Percentiles rank a stretch among this genome's conserved stretches.
Conservation (phyloP, 2,113 vertebrate genomes). For the Aphyosemion australe region DNA sequence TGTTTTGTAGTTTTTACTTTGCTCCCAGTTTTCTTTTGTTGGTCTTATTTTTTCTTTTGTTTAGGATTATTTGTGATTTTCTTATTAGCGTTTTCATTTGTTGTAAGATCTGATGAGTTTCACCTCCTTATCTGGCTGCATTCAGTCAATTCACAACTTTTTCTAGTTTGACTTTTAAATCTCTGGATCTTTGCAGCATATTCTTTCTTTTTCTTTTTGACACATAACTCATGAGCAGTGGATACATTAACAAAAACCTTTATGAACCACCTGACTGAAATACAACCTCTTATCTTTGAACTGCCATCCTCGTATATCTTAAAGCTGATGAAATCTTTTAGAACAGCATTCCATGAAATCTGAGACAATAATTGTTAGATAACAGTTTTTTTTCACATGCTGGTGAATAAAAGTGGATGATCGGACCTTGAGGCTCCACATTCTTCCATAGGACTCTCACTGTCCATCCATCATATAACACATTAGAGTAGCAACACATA, state of each 20-base stretch:
- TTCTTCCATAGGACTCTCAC: constrained; percentile 9
- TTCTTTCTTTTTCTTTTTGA: too few species aligned
- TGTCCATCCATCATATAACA: constrained; percentile 22
- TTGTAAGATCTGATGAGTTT: too few species aligned
- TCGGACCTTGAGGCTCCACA: constrained; percentile 23
- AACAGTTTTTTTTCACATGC: constrained; percentile 11
- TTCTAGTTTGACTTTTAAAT: too few species aligned
- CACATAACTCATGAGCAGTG: constrained; percentile 6
- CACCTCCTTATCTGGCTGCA: too few species aligned
- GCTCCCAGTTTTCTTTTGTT: too few species aligned
- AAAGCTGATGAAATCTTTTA: constrained; percentile 21
- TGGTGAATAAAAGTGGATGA: constrained; percentile 23
- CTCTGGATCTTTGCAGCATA: too few species aligned
- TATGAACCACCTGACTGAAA: constrained; percentile 23
- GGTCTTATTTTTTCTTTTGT: too few species aligned
- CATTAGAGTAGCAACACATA: constrained; percentile 23
- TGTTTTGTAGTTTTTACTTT: too few species aligned
- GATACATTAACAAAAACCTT: background rate
- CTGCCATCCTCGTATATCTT: background rate
- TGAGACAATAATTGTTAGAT: constrained; percentile 21
- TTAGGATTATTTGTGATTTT: too few species aligned
- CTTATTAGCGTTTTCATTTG: too few species aligned
- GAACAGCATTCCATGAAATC: constrained; percentile 28
- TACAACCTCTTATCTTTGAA: constrained; percentile 16
- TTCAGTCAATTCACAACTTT: too few species aligned